Base-by-base conservation (phyloP, 2,888 invertebrate genomes). In the Platycheirus albimanus region DNA sequence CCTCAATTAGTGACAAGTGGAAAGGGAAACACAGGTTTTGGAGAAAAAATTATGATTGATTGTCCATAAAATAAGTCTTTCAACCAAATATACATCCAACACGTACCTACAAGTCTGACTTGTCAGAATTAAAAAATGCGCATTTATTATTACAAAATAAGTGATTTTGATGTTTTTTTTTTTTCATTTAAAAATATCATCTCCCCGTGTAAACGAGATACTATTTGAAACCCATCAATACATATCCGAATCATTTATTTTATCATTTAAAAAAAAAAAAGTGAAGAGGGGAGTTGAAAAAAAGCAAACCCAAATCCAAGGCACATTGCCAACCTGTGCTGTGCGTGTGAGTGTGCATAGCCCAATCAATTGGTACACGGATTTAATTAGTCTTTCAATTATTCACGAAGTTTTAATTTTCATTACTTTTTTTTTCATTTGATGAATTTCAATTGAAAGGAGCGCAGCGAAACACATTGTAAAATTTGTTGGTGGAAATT, bases 331-430 rank as follows among this genome's bases (percentile, higher is more conserved):
- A 24, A 38, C 15, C 38, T 38, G 4, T 17, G n/a, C n/a, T n/a
- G n/a, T n/a, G n/a, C n/a, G n/a, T n/a, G n/a, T n/a, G n/a, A n/a
- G n/a, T n/a, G n/a, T n/a, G 3, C 6, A 24, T 24, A 24, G 6
- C 6, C 1, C 56, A 38, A 38, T 24, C 38, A 56, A 7, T 56
- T 56, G 1, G 7, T 36, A 38, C 56, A 56, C 11, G 56, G 20
- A 38, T 38, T 56, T 38, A 56, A 56, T 56, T 56, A 56, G 38
- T 38, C 56, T 56, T 56, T 56, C 38, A 56, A 56, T 56, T 56
- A 56, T 56, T 56, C 56, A 56, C 24, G 38, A 2, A 13, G 10
- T 24, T 56, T 56, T 56, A 13, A n/a, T 20, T 47, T 47, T 6
- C 2, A 10, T 20, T 24, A n/a, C 1, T 38, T 36, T 13, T 17